Evolutionary conservation across 2,113 vertebrate genomes (phyloP).

Genomic region (Dryoscopus gambensis): DNA sequence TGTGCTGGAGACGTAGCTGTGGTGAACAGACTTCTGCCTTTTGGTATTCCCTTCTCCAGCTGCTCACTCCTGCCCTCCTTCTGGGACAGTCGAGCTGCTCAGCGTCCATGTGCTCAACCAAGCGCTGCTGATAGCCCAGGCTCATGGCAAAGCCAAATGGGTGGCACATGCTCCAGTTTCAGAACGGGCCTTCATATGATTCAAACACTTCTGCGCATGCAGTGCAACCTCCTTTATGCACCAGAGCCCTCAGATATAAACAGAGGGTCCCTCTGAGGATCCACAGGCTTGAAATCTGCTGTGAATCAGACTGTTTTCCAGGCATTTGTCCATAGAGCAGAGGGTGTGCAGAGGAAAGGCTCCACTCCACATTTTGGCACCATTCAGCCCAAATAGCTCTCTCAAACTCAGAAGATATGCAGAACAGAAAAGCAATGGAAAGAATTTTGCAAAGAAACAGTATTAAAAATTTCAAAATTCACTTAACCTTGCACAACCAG

Average conservation of each 20-base stretch:
- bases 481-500: not conserved
- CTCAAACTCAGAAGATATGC: not conserved
- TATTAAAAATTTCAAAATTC: not conserved
- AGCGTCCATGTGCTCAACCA: fast-evolving
- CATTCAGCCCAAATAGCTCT: not conserved
- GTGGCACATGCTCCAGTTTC: not conserved
- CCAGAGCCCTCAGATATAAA: not conserved
- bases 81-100: not conserved
- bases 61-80: not conserved
- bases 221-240: not conserved
- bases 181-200: fast-evolving
- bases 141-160: not conserved
- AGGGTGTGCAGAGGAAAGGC: not conserved
- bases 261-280: not conserved
- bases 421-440: not conserved
- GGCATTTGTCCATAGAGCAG: not conserved
- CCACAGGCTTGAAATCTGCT: not conserved
- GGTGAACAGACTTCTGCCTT: not conserved
- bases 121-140: not conserved
- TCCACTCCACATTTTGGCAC: not conserved
- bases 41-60: not conserved
- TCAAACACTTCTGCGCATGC: not conserved
- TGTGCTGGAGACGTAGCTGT: fast-evolving
- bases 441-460: not conserved
- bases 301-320: not conserved